phyloP scores from a whole-genome alignment of 64 coral and sea anemone genomes.

The Porites australiensis region DNA sequence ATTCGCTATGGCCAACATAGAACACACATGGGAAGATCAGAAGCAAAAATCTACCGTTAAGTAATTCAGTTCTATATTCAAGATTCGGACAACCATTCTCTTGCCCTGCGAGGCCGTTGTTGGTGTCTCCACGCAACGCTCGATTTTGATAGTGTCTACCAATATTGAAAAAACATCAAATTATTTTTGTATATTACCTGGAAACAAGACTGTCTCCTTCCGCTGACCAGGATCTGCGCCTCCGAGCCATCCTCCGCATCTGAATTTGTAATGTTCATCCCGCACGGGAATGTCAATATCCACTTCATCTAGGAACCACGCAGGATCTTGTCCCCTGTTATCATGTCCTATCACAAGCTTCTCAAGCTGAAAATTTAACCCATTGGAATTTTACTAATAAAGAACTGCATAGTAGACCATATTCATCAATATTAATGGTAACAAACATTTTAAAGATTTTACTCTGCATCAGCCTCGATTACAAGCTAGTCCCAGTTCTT shows the following conservation, averaged over 20 bases:
- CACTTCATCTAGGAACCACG: constrained; percentile 88
- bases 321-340: constrained; percentile 78
- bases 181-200: constrained; percentile 42
- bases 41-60: no score
- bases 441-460: no score
- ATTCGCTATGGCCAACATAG: no score
- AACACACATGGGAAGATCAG: no score
- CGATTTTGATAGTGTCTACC: not conserved
- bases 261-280: constrained; percentile 88
- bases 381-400: not conserved
- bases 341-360: constrained; percentile 89
- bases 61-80: no score
- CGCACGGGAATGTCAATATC: constrained; percentile 82
- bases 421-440: no score
- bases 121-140: no score
- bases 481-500: no score
- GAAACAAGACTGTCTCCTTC: constrained; percentile 80
- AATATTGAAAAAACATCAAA: no score
- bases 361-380: constrained; percentile 50
- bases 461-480: no score
- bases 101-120: no score
- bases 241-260: constrained; percentile 73
- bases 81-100: no score
- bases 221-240: constrained; percentile 61
- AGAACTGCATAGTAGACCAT: not conserved